Conservation (phyloP, 2,797 vertebrate species). For the Falco biarmicus region DNA sequence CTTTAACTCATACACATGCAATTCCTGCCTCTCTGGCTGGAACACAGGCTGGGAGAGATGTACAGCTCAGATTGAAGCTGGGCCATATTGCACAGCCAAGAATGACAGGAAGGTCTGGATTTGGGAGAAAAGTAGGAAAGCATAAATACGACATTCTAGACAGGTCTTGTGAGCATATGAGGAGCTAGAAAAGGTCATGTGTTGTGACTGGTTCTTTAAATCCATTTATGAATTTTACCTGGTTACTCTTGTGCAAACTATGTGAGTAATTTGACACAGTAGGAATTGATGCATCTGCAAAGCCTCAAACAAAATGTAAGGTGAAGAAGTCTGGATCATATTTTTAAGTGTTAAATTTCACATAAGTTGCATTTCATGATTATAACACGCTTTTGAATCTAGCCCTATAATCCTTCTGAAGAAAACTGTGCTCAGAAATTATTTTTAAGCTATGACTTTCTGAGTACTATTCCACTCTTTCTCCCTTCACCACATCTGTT, state of each 20-base stretch:
- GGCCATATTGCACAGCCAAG: not conserved
- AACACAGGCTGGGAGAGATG: not conserved
- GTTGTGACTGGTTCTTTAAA: not conserved
- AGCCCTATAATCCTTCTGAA: not conserved
- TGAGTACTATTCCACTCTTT: not conserved
- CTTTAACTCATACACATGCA: not conserved
- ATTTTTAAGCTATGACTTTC: not conserved
- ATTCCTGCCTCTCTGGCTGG: not conserved
- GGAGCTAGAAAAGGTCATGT: not conserved
- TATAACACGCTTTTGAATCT: not conserved
- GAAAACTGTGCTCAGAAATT: not conserved
- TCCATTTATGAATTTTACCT: not conserved
- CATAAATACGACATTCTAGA: not conserved
- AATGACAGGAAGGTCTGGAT: not conserved
- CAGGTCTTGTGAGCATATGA: not conserved
- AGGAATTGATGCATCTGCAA: not conserved
- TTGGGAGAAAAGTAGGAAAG: not conserved
- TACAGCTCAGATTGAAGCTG: not conserved
- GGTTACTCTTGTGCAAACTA: not conserved
- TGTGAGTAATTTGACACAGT: not conserved
- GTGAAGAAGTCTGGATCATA: not conserved
- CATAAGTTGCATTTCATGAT: not conserved
- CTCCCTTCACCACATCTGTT: not conserved
- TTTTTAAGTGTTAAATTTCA: not conserved
- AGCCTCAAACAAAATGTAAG: not conserved